Evolutionary conservation across 1,140 invertebrate species (phyloP).

Genomic region (Ctenoplectra terminalis): DNA sequence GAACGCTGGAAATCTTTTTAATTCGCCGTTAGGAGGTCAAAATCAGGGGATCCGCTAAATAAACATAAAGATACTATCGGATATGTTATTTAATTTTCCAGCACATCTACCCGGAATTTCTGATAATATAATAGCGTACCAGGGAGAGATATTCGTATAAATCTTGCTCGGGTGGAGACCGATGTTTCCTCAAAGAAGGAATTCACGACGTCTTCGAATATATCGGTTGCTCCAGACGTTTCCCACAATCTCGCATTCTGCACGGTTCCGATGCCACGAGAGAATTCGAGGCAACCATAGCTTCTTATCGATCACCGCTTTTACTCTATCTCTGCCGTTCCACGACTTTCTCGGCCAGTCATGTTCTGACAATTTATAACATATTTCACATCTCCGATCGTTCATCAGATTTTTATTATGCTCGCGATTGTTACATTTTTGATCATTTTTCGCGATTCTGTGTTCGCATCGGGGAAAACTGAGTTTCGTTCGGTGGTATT

Average conservation of each 20-base stretch:
- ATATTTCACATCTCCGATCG: background rate
- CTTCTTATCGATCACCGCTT: constrained; percentile 38
- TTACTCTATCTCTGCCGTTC: constrained; percentile 12
- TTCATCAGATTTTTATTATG: constrained; percentile 20
- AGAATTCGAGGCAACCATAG: constrained; percentile 41
- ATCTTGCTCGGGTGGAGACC: constrained; percentile 3
- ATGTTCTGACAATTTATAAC: constrained; percentile 23
- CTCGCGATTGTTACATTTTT: background rate
- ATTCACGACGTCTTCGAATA: constrained; percentile 37
- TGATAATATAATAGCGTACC: constrained; percentile 2
- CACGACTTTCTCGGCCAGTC: constrained; percentile 16
- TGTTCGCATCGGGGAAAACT: background rate
- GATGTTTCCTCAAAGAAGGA: constrained; percentile 32
- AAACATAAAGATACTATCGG: background rate
- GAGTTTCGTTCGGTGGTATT: background rate
- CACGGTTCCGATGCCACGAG: constrained; percentile 26
- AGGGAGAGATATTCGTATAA: constrained; percentile 28
- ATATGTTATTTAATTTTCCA: constrained; percentile 24
- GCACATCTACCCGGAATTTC: background rate
- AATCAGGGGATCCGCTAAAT: background rate
- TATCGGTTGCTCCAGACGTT: constrained; percentile 43
- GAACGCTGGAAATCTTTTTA: no score
- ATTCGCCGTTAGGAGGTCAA: background rate
- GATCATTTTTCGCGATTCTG: background rate
- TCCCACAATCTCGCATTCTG: constrained; percentile 42